These are phyloP conservation scores for Clarias macrocephalus DNA, from an alignment of 2,113 vertebrate genomes.

Conservation along the genomic window DNA sequence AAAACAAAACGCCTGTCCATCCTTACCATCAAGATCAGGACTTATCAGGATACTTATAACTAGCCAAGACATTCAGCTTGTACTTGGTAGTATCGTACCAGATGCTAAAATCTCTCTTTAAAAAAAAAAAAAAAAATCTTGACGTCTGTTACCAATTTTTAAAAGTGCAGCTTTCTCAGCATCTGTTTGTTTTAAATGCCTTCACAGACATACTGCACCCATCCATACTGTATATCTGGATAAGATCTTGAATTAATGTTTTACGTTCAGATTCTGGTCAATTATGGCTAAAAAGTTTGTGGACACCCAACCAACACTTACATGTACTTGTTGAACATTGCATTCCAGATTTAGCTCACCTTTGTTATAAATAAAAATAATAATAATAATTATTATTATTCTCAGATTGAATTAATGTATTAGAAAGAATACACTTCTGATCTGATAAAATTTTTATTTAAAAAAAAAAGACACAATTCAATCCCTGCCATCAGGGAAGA, in stretches of 20 bases:
- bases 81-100: too few species aligned
- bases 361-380: neutral
- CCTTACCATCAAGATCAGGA: slow-evolving; percentile 48
- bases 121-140: too few species aligned
- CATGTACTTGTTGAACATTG: neutral
- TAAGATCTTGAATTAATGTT: neutral
- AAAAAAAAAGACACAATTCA: too few species aligned
- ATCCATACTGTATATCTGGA: too few species aligned
- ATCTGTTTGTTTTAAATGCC: neutral
- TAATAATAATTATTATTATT: neutral
- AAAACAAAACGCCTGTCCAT: slow-evolving; percentile 22
- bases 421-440: neutral
- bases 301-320: neutral
- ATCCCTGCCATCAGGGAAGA: too few species aligned
- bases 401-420: neutral
- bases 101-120: too few species aligned
- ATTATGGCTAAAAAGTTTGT: neutral
- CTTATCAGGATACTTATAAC: neutral
- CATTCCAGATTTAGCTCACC: neutral
- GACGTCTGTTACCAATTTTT: too few species aligned
- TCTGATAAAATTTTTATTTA: too few species aligned
- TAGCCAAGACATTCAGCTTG: too few species aligned
- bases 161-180: neutral
- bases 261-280: neutral
- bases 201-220: neutral